These are phyloP conservation scores for Drosophila sp. DNA, from an alignment of 1,140 invertebrate species.

Conservation along the genomic window DNA sequence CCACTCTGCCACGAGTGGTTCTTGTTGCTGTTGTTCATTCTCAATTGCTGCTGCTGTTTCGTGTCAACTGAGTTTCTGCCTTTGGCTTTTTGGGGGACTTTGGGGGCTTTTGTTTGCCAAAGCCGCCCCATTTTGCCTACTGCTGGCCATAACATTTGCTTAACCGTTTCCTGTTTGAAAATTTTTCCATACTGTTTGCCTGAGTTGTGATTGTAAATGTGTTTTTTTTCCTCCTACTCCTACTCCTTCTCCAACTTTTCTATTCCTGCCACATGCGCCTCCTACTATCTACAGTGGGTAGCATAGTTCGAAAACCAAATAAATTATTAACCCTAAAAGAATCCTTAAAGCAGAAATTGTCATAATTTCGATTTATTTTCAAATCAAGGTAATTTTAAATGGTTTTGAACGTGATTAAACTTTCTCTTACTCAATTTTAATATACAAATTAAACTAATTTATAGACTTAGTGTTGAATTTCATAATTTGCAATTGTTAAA, in stretches of 20 bases:
- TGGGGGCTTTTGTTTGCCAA: conserved; percentile 53
- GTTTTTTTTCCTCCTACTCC: conserved; percentile 40
- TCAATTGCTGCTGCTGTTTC: conserved; percentile 58
- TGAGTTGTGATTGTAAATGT: conserved; percentile 46
- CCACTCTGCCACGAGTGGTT: conserved; percentile 21
- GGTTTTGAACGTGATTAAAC: no score
- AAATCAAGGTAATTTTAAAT: no score
- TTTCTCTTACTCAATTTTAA: no score
- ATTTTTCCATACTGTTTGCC: conserved; percentile 42
- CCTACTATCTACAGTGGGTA: neutral
- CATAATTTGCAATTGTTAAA: no score
- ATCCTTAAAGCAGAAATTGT: no score
- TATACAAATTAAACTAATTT: no score
- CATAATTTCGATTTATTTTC: no score
- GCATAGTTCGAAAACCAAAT: neutral
- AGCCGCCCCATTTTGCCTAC: conserved; percentile 66
- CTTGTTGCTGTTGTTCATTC: conserved; percentile 35
- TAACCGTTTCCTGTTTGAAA: conserved; percentile 74
- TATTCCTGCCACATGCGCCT: neutral
- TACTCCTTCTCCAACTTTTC: neutral
- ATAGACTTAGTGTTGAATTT: no score
- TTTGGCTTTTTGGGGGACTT: conserved; percentile 34
- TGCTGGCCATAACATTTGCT: conserved; percentile 71
- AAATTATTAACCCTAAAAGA: no score
- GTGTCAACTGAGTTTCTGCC: conserved; percentile 66